phyloP scores from a whole-genome alignment of 2,888 invertebrate species.

The Anoplius nigerrimus region DNA sequence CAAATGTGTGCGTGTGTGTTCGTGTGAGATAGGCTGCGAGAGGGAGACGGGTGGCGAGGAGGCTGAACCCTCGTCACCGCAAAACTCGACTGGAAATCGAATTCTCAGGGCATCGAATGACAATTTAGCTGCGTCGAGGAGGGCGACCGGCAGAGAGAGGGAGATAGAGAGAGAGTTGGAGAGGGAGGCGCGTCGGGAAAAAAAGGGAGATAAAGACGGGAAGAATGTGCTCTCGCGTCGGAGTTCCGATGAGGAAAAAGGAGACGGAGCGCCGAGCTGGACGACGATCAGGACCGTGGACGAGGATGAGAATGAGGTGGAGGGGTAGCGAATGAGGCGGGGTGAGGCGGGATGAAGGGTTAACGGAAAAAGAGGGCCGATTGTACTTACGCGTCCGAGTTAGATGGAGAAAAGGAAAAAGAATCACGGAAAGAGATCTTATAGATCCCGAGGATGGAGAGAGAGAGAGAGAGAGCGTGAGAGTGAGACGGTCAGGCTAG shows the following conservation, averaged over 20 bases:
- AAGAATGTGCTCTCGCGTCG: background rate
- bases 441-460: background rate
- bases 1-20: conserved; percentile 3
- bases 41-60: conserved; percentile 20
- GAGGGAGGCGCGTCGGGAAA: conserved; percentile 1
- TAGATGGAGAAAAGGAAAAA: background rate
- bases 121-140: conserved; percentile 60
- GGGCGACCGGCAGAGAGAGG: background rate
- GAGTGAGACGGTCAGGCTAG: background rate
- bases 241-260: background rate
- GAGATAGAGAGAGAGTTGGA: conserved; percentile 22
- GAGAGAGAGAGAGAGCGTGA: conserved; percentile 7
- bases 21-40: background rate
- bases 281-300: too few species aligned
- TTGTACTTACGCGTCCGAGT: too few species aligned
- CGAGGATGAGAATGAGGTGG: background rate
- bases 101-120: conserved; percentile 74
- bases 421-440: conserved; percentile 3
- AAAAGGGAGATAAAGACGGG: conserved; percentile 6
- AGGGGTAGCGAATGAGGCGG: background rate
- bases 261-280: background rate
- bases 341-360: background rate
- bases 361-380: too few species aligned
- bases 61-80: conserved; percentile 56
- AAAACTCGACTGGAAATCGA: conserved; percentile 67